Conservation (phyloP, 2,113 vertebrate genomes). For the Cebus imitator region DNA sequence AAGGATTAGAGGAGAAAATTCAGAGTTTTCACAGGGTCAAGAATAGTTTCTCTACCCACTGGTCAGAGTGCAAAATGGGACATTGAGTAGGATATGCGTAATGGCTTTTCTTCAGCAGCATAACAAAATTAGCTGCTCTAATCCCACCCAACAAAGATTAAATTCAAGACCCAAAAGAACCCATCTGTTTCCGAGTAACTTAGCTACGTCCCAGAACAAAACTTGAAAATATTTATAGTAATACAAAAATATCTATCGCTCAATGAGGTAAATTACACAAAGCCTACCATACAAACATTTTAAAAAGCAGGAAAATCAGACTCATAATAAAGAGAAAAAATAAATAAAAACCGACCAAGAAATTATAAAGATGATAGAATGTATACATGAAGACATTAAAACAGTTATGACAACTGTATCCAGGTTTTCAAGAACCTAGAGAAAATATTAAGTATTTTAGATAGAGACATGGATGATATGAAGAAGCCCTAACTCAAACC, state of each 20-base stretch:
- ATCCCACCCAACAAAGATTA: not conserved
- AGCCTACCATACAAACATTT: not conserved
- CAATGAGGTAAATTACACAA: not conserved
- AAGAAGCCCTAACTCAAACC: not conserved
- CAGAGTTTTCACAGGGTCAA: not conserved
- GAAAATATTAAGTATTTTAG: not conserved
- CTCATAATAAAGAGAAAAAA: not conserved
- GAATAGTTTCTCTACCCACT: not conserved
- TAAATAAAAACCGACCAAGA: not conserved
- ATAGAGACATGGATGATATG: not conserved
- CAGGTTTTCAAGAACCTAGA: not conserved
- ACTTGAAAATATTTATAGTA: not conserved
- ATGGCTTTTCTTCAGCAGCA: not conserved
- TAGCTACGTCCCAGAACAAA: not conserved
- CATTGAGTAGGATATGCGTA: not conserved
- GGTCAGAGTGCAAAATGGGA: not conserved
- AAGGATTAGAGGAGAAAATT: not conserved
- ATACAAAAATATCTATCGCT: not conserved
- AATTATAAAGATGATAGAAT: not conserved
- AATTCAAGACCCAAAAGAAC: not conserved
- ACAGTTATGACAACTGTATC: not conserved
- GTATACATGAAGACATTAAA: not conserved
- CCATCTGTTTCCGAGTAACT: not conserved
- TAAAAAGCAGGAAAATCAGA: not conserved
- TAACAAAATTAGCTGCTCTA: conserved; percentile 15